These are phyloP conservation scores for Artibeus jamaicensis DNA, from an alignment of 2,797 vertebrate species.

Conservation along the genomic window DNA sequence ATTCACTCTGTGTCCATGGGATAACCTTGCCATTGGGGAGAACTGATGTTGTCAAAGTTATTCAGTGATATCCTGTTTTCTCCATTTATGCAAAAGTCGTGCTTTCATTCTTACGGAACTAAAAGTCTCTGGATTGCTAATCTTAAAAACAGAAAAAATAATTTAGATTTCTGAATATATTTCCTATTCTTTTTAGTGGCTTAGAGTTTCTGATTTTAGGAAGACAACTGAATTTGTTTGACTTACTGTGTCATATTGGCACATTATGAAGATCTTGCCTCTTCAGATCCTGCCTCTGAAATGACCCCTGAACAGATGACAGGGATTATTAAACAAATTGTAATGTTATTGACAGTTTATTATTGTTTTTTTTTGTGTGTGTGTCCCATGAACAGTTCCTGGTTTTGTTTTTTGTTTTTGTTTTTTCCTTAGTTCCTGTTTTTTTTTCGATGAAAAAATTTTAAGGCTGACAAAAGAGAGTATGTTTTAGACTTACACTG, in stretches of 20 bases:
- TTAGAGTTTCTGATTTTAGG: neutral
- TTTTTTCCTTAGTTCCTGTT: neutral
- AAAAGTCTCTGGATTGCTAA: neutral
- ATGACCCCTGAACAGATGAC: neutral
- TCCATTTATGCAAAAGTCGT: neutral
- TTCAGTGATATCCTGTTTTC: neutral
- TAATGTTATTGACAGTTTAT: neutral
- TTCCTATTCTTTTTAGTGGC: neutral
- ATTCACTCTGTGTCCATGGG: neutral
- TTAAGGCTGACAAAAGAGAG: neutral
- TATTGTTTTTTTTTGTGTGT: neutral
- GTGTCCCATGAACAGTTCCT: neutral
- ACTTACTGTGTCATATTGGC: neutral
- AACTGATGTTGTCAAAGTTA: neutral
- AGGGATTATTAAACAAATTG: neutral
- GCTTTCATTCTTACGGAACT: neutral
- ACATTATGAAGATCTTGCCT: neutral
- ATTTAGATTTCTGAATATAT: neutral
- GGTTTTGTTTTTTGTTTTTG: too few relatives aligned
- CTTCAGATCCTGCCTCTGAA: neutral
- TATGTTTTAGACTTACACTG: neutral
- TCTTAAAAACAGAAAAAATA: neutral
- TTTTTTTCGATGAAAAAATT: neutral
- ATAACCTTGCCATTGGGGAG: neutral
- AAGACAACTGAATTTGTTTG: neutral